These are phyloP conservation scores for Tragulus kanchil DNA, from an alignment of 2,113 vertebrate genomes.

Conservation along the genomic window DNA sequence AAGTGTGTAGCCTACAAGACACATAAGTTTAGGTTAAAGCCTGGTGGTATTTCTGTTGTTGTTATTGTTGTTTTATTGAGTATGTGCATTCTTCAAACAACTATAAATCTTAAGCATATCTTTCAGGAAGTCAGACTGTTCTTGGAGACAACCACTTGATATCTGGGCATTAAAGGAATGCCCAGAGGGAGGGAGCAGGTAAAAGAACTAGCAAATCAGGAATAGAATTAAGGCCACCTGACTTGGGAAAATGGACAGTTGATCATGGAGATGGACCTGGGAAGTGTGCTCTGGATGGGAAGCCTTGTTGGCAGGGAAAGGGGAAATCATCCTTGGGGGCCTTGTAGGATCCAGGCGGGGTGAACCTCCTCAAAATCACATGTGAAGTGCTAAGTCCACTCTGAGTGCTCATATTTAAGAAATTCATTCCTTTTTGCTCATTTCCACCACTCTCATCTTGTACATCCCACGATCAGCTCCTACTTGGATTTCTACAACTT, in stretches of 20 bases:
- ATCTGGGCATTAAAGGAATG: neutral
- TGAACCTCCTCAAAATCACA: neutral
- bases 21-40: neutral
- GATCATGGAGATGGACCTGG: neutral
- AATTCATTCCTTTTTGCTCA: neutral
- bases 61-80: neutral
- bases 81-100: neutral
- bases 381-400: neutral
- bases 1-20: rapidly evolving
- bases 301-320: neutral
- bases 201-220: neutral
- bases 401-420: neutral
- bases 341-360: neutral
- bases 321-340: neutral
- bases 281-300: neutral
- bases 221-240: neutral
- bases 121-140: neutral
- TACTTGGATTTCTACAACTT: neutral
- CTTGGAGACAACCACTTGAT: neutral
- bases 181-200: neutral
- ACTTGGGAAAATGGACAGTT: neutral
- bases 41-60: neutral
- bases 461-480: neutral
- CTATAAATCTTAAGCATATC: neutral
- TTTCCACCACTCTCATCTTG: neutral